These are phyloP conservation scores for Vireo altiloquus DNA, from an alignment of 2,113 vertebrate species.

Conservation along the genomic window DNA sequence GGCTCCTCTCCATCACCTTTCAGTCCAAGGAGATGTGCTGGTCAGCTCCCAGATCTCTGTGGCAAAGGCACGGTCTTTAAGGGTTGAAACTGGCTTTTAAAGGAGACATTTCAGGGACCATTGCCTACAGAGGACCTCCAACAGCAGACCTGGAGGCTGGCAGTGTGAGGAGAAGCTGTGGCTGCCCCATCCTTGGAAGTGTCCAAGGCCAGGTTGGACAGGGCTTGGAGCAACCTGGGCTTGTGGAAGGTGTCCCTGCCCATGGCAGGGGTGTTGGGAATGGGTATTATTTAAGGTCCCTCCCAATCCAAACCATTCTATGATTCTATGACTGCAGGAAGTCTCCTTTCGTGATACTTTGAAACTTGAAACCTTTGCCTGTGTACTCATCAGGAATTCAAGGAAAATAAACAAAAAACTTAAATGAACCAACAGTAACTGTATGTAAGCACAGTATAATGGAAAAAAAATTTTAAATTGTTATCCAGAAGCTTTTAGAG, in stretches of 20 bases:
- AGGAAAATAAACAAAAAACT: neutral
- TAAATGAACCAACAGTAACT: neutral
- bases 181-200: neutral
- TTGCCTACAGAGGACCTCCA: neutral
- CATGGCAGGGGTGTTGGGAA: neutral
- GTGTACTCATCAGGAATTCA: neutral
- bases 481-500: neutral
- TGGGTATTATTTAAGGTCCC: neutral
- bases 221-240: neutral
- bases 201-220: neutral
- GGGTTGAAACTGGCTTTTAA: neutral
- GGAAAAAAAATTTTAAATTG: neutral
- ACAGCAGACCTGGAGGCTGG: neutral
- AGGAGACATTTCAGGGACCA: neutral
- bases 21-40: neutral
- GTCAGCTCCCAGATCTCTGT: neutral
- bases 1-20: neutral
- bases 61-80: neutral
- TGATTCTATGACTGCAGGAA: neutral
- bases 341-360: neutral
- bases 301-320: neutral
- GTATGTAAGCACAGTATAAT: neutral
- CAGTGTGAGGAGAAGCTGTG: neutral
- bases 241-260: neutral
- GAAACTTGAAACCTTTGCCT: neutral